Conservation (phyloP, 2,888 invertebrate species). For the Cantharis nigra region DNA sequence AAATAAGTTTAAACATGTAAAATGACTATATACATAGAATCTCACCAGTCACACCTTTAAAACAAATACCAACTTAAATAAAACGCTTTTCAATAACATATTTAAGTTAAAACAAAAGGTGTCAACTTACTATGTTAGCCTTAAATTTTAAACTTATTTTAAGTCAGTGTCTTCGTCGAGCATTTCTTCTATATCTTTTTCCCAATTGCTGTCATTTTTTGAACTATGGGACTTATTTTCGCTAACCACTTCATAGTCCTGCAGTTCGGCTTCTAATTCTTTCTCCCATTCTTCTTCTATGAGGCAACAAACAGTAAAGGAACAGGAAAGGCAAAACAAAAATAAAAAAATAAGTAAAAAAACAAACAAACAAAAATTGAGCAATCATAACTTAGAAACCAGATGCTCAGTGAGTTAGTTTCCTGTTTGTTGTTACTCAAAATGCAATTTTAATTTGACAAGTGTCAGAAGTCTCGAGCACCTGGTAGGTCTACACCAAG, state of each 20-base stretch:
- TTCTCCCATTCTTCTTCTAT: constrained; percentile 90
- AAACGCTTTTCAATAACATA: background rate
- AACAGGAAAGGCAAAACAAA: constrained; percentile 45
- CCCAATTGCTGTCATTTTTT: constrained; percentile 51
- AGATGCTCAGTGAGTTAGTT: constrained; percentile 42
- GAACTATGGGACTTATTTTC: constrained; percentile 59
- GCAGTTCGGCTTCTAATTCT: constrained; percentile 92
- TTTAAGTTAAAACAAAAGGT: background rate
- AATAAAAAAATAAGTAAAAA: constrained; percentile 16
- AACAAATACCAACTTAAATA: background rate
- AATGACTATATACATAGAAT: background rate
- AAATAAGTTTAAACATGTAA: background rate
- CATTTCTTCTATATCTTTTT: constrained; percentile 54
- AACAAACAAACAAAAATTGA: constrained; percentile 15
- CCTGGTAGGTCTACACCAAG: constrained; percentile 37
- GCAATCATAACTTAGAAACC: constrained; percentile 30
- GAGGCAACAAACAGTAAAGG: constrained; percentile 41
- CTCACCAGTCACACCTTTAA: background rate
- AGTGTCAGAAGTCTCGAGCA: constrained; percentile 34
- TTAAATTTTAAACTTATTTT: constrained; percentile 43
- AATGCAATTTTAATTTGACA: constrained; percentile 9
- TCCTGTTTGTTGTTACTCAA: constrained; percentile 34
- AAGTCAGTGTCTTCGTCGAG: constrained; percentile 52
- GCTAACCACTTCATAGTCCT: constrained; percentile 90
- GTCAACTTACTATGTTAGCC: background rate